Percentiles rank a stretch among this genome's conserved stretches.
Conservation (phyloP, 2,888 invertebrate genomes). For the Coelopa pilipes region DNA sequence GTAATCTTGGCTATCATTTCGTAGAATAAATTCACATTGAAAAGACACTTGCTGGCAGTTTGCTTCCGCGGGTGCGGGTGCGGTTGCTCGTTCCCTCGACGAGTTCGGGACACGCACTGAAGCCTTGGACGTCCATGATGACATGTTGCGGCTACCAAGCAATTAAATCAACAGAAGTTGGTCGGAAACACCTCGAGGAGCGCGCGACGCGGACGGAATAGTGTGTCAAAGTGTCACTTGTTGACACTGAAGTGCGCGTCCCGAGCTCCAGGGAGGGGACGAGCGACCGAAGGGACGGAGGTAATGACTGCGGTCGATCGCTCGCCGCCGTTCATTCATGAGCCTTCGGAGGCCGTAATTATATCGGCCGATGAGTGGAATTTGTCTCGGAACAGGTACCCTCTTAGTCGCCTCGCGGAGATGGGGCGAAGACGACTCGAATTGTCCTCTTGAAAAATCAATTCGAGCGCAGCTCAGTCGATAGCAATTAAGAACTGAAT, state of each 20-base stretch:
- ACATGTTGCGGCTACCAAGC: slow-evolving; percentile 52
- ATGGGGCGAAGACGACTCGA: neutral
- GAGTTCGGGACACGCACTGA: too few relatives aligned
- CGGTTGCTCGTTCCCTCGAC: too few relatives aligned
- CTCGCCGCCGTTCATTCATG: neutral
- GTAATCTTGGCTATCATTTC: too few relatives aligned
- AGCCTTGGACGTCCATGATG: too few relatives aligned
- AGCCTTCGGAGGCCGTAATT: neutral
- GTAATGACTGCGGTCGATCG: too few relatives aligned
- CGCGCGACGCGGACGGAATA: neutral
- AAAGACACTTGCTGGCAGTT: too few relatives aligned
- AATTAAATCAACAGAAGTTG: slow-evolving; percentile 23
- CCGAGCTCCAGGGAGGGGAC: too few relatives aligned
- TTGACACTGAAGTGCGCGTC: neutral
- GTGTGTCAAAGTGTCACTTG: slow-evolving; percentile 21
- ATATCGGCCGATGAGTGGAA: neutral
- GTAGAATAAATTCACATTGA: too few relatives aligned
- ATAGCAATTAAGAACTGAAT: slow-evolving; percentile 2
- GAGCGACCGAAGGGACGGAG: too few relatives aligned
- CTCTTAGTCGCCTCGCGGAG: neutral
- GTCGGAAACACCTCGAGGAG: neutral
- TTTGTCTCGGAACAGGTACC: neutral
- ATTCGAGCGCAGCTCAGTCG: neutral
- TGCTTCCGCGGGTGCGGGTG: too few relatives aligned
- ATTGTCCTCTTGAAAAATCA: slow-evolving; percentile 23